phyloP scores from a whole-genome alignment of 2,888 invertebrate species.

The Capitulum mitella region DNA sequence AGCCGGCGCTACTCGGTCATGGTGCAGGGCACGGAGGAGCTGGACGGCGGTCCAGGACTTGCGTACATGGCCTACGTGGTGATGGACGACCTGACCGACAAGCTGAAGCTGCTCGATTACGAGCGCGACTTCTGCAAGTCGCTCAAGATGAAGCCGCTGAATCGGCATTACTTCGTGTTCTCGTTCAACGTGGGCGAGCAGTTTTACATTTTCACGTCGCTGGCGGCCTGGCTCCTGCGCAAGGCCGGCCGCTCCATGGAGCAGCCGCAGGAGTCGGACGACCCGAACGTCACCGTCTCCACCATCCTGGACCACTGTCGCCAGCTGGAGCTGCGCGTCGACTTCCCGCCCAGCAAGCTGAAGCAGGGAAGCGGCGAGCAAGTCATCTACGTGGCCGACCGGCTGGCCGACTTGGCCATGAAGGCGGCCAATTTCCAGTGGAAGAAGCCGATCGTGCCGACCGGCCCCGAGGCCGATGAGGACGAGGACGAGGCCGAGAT shows the following conservation, averaged over 20 bases:
- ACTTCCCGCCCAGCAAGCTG: slow-evolving; percentile 85
- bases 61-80: slow-evolving; percentile 46
- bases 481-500: slow-evolving; percentile 32
- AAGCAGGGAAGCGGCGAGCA: slow-evolving; percentile 88
- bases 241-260: slow-evolving; percentile 76
- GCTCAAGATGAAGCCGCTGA: slow-evolving; percentile 79
- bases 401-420: slow-evolving; percentile 74
- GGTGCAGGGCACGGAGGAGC: slow-evolving; percentile 26
- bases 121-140: slow-evolving; percentile 75
- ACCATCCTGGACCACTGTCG: slow-evolving; percentile 67
- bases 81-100: slow-evolving; percentile 81
- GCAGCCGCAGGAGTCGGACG: slow-evolving; percentile 91
- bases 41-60: slow-evolving; percentile 44
- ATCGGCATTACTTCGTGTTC: slow-evolving; percentile 50
- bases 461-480: slow-evolving; percentile 26
- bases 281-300: slow-evolving; percentile 92
- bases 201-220: slow-evolving; percentile 83
- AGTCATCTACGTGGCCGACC: slow-evolving; percentile 74
- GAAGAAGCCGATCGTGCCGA: slow-evolving; percentile 29
- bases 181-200: slow-evolving; percentile 67
- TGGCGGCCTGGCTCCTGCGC: slow-evolving; percentile 89
- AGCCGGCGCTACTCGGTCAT: background rate
- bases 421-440: slow-evolving; percentile 50
- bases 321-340: slow-evolving; percentile 61
- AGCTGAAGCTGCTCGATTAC: slow-evolving; percentile 82